A percentile compares a stretch with the other conserved stretches of the same genome.
Evolutionary conservation across 2,113 vertebrate genomes (phyloP).

Genomic region (Rallus limicola): DNA sequence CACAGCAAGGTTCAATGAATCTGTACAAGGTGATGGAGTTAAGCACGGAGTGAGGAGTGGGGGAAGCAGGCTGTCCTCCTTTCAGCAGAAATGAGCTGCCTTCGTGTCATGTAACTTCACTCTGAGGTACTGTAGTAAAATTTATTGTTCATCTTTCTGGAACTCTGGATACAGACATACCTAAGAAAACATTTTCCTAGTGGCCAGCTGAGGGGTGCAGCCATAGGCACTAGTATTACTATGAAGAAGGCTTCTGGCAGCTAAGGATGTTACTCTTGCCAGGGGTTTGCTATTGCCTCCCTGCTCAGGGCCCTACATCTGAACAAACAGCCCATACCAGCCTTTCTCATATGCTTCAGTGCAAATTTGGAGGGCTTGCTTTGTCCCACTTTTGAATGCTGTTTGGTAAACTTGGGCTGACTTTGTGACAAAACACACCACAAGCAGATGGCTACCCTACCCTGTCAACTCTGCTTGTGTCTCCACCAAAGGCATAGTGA

Average conservation of each 20-base stretch:
- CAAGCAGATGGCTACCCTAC: not conserved
- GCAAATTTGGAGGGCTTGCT: not conserved
- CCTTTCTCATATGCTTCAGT: not conserved
- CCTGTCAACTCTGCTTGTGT: not conserved
- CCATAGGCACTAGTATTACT: not conserved
- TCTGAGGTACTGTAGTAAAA: not conserved
- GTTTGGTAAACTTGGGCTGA: not conserved
- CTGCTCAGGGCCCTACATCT: not conserved
- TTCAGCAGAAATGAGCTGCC: not conserved
- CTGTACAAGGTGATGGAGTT: not conserved
- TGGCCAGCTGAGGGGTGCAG: not conserved
- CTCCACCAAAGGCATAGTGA: not conserved
- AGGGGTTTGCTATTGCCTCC: not conserved
- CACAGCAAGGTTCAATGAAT: not conserved
- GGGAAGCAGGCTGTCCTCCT: not conserved
- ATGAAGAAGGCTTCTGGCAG: not conserved
- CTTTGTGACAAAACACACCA: not conserved
- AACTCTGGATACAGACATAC: not conserved
- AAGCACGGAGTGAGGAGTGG: accelerated
- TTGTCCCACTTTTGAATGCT: not conserved
- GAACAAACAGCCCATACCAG: not conserved
- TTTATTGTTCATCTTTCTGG: not conserved
- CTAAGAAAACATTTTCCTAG: not conserved
- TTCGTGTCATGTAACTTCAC: not conserved
- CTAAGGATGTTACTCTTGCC: not conserved